Base-by-base conservation (phyloP, 2,888 invertebrate species). In the Liposcelis brunnea region DNA sequence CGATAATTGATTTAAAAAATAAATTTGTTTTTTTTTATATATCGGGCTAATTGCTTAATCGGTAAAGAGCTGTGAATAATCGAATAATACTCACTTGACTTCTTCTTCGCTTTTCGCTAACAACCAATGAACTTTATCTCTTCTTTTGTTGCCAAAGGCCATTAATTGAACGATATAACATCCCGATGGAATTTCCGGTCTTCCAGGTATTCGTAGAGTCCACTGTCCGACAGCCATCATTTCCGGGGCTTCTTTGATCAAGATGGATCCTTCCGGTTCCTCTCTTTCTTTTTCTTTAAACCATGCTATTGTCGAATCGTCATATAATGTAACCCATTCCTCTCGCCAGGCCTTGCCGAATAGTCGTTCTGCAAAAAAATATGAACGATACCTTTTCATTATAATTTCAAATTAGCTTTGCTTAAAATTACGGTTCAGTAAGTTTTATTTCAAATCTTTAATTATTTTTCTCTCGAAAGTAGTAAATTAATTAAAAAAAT, bases 281-380 rank as follows among this genome's bases (percentile, higher is more conserved):
- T 58, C 57, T 54, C 61, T 67, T 2, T 66, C 68, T 52, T 71
- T 69, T 54, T 71, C 80, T 61, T 83, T 81, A 61, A 77, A 86
- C 78, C 84, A 84, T n/a, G 82, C 79, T 66, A 87, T 71, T n/a
- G 81, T 81, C 10, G 83, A 83, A 62, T 86, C 85, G 54, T 82
- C 81, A 61, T 83, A 82, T 2, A 86, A 67, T 40, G 84, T 81
- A 50, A 85, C 77, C 80, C 82, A 86, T 59, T 84, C 83, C 59
- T 83, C 81, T 26, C 80, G 74, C 85, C 86, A 87, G 18, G 80
- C 75, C 56, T 74, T 77, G 70, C 80, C 83, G 54, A 86, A 68
- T 54, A 83, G 73, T 61, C 83, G 80, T 50, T 80, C 86, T 86
- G 68, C 1, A 63, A n/a, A n/a, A n/a, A n/a, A n/a, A n/a, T n/a